Conservation (phyloP, 1,140 invertebrate species). For the Dendroctonus ponderosae region DNA sequence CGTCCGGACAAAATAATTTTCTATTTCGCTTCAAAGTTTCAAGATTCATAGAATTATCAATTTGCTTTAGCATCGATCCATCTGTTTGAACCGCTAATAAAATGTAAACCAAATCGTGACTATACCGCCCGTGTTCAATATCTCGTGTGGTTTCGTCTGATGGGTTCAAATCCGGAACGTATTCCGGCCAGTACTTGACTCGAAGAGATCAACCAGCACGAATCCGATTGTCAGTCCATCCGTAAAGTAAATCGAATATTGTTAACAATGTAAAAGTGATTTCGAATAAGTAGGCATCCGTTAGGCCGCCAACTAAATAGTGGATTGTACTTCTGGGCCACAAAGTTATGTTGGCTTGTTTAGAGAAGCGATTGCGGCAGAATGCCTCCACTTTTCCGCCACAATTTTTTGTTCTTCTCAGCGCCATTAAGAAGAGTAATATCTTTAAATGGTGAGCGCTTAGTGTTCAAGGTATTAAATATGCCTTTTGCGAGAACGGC, state of each 20-base stretch:
- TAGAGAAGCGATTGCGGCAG: too few species aligned
- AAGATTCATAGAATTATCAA: too few species aligned
- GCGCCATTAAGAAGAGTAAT: constrained; percentile 19
- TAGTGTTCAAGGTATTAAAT: constrained; percentile 29
- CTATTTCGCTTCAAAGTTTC: too few species aligned
- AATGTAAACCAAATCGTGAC: constrained; percentile 22
- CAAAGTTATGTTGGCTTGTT: too few species aligned
- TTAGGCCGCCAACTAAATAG: too few species aligned
- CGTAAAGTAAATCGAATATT: constrained; percentile 16
- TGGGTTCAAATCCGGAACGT: constrained; percentile 14
- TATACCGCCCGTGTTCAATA: constrained; percentile 13
- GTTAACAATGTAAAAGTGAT: constrained; percentile 14
- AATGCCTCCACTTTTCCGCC: too few species aligned
- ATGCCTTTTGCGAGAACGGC: constrained; percentile 26
- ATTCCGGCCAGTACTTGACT: constrained; percentile 6
- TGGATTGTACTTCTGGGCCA: too few species aligned
- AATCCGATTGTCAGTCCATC: constrained; percentile 17
- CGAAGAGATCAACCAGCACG: constrained; percentile 5
- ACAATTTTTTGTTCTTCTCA: too few species aligned
- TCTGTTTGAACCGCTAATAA: constrained; percentile 11
- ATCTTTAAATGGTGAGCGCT: constrained; percentile 23
- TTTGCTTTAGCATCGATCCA: background rate
- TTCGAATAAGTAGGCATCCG: constrained; percentile 14
- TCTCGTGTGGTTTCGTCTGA: constrained; percentile 14
- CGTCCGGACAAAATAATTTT: too few species aligned